Evolutionary conservation across 2,797 vertebrate species (phyloP), one percentile per base, ranked within the genome.

Genomic region (Neosilurus hyrtlii): DNA sequence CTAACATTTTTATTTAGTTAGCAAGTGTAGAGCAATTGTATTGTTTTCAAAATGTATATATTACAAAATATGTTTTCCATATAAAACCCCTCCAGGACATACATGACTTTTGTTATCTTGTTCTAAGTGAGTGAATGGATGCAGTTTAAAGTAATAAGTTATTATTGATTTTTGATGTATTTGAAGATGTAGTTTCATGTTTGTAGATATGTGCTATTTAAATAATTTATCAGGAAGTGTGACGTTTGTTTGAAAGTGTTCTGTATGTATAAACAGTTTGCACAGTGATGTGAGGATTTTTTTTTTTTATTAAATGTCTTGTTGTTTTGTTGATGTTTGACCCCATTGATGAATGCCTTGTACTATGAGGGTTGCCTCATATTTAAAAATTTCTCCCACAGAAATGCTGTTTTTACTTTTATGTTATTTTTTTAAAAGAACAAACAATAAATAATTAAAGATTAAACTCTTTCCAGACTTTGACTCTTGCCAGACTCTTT

Each of bases 181-280:
- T 96, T 96, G 92, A 94, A 93, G 92, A 97, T 94, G 92, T 95
- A 93, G 94, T 95, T 96, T 96, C 92, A 91, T 96, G 93, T 96
- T 93, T 99, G 96, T 99, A 98, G 96, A 99, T 98, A 96, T 78
- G 96, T 85, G 96, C 97, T 99, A 99, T 99, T 99, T 99, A 99
- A 99, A 95, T 99, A 99, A 99, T 98, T 99, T 99, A 99, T 99
- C 96, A 94, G 93, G 96, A 97, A 96, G 95, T 94, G 94, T 94
- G 95, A 95, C 95, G 95, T 94, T 93, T 94, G 95, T 95, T 93
- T 61, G 94, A 94, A 96, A 95, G 95, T 95, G 93, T 96, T 97
- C 95, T 97, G 95, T 97, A 94, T 99, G 97, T 99, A 98, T 97
- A 97, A 97, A 95, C 94, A 91, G 94, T 99, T 99, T 99, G 97